Conservation (phyloP, 1,140 invertebrate species). For the Wiebesia pumilae region DNA sequence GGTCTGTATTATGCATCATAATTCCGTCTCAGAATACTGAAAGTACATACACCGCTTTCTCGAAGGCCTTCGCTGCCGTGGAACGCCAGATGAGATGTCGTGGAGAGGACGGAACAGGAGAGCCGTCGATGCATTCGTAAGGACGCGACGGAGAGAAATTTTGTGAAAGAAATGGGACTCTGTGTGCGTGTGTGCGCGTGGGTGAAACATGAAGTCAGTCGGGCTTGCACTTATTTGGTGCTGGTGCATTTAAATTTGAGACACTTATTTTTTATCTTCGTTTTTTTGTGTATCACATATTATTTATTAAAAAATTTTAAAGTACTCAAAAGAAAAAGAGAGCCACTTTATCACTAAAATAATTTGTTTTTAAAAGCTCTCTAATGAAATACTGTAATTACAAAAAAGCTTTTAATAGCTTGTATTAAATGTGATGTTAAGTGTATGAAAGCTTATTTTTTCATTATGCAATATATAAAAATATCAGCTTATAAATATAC, state of each 20-base stretch:
- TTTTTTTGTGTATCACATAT: background rate
- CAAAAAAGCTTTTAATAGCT: background rate
- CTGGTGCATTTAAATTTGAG: slow-evolving; percentile 46
- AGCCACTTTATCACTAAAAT: background rate
- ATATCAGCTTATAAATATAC: background rate
- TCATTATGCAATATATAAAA: background rate
- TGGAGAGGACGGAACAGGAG: no score
- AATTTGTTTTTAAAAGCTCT: background rate
- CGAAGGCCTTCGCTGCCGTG: background rate
- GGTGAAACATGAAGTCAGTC: slow-evolving; percentile 1
- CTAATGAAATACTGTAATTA: background rate
- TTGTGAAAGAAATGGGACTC: slow-evolving; percentile 8
- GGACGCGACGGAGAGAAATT: slow-evolving; percentile 22
- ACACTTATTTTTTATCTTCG: background rate
- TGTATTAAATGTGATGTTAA: background rate
- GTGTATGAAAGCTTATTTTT: background rate
- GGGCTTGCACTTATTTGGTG: slow-evolving; percentile 20
- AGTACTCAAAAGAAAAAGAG: background rate
- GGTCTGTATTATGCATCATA: background rate
- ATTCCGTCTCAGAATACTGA: background rate
- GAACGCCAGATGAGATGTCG: background rate
- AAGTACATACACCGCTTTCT: slow-evolving; percentile 10
- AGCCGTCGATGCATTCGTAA: background rate
- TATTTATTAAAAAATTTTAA: background rate
- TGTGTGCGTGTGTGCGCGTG: background rate